Base-by-base conservation (phyloP, 2,888 invertebrate species). In the Drosophila pegasa region DNA sequence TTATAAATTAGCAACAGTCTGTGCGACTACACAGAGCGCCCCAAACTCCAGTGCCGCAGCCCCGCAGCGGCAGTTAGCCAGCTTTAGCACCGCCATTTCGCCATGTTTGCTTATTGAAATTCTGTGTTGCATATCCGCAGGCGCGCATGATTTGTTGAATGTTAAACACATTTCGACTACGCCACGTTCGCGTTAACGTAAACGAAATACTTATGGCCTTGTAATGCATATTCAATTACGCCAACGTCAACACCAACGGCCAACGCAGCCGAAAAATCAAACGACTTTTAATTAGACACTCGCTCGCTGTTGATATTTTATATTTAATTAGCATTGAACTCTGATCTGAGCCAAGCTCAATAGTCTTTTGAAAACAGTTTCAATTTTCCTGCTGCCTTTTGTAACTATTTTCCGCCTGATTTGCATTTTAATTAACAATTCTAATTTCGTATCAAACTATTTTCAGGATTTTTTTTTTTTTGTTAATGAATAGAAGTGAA, bases 91-190 rank as follows among this genome's bases (percentile, higher is more conserved):
- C 27, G 50, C 61, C 63, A 61, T 58, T 58, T 70, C 47, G 55
- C 55, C 54, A 50, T 87, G 81, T 85, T 88, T 87, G 82, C 85
- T 80, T 87, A 88, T 86, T 87, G 89, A 86, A 78, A 89, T 89
- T 87, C 89, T 75, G 82, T 75, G 80, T 85, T 85, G 89, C 86
- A 85, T 87, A 87, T 76, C 89, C 89, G 80, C 80, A 85, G 86
- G 86, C 87, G 89, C 86, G 71, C 81, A 87, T 77, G 86, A 88
- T 84, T 86, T 79, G 88, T 81, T 80, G 84, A 87, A 80, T 85
- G 68, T 68, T 78, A 80, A 87, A 72, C 58, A 78, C 61, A 79
- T 64, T 70, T 71, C 41, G 54, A 50, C 71, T 74, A 69, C 57
- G 55, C 37, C 55, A 52, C 43, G 59, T 29, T 29, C 48, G n/a